phyloP scores from a whole-genome alignment of 2,797 vertebrate species.

The Lerista edwardsae region DNA sequence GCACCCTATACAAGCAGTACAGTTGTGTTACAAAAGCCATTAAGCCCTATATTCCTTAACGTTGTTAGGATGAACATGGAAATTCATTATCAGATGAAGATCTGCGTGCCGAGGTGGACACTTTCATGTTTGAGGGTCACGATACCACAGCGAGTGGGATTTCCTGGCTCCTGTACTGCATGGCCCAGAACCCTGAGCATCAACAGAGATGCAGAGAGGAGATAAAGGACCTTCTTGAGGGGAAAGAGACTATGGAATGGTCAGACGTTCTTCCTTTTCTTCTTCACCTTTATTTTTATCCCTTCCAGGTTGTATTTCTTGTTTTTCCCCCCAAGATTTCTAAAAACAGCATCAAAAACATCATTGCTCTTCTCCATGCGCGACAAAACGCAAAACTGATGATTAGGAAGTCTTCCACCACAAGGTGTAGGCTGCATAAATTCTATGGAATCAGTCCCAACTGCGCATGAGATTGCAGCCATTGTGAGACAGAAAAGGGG shows the following conservation, averaged over 20 bases:
- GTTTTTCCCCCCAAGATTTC: neutral
- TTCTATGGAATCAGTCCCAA: neutral
- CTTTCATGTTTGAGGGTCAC: conserved; percentile 88
- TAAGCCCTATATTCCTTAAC: neutral
- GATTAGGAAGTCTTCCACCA: neutral
- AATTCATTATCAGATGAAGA: conserved; percentile 82
- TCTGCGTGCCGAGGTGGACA: conserved; percentile 85
- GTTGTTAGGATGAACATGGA: conserved; percentile 80
- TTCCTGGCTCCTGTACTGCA: conserved; percentile 82
- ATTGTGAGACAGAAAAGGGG: neutral
- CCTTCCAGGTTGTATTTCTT: too few species aligned
- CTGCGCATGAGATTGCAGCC: neutral
- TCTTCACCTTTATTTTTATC: neutral
- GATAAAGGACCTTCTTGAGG: conserved; percentile 74
- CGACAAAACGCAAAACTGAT: neutral
- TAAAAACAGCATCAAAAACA: neutral
- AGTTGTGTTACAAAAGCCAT: neutral
- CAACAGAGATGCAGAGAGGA: conserved; percentile 87
- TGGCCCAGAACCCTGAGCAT: conserved; percentile 86
- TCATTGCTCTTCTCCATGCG: neutral
- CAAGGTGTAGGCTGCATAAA: neutral
- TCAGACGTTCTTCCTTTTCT: conserved; percentile 73
- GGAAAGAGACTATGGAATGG: conserved; percentile 79
- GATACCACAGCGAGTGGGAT: conserved; percentile 84
- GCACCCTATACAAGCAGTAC: neutral